phyloP scores from a whole-genome alignment of 2,113 vertebrate genomes.

The Etheostoma spectabile region DNA sequence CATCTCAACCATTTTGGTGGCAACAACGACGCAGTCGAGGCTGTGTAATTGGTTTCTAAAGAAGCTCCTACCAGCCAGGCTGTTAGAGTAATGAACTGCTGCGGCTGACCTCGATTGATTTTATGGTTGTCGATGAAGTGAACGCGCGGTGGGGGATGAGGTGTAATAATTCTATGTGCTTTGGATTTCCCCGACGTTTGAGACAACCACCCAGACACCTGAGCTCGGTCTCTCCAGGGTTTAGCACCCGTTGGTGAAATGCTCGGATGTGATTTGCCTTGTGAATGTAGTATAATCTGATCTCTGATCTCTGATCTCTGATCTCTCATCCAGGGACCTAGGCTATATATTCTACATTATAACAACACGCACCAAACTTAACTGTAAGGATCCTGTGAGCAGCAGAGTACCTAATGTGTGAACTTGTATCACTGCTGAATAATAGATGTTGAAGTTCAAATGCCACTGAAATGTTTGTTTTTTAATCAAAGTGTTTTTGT shows the following conservation, averaged over 20 bases:
- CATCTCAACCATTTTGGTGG: conserved; percentile 34
- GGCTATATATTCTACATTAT: neutral
- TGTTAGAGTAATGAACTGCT: neutral
- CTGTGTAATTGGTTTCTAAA: neutral
- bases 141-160: neutral
- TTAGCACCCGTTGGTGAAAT: neutral
- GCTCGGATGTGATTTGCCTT: neutral
- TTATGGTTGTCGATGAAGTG: neutral
- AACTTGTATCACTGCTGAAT: neutral
- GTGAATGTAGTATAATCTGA: neutral
- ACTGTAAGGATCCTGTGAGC: neutral
- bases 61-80: too few species aligned
- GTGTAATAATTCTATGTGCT: neutral
- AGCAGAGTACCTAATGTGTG: neutral
- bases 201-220: neutral
- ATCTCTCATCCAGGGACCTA: neutral
- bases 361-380: neutral
- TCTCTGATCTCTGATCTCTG: neutral
- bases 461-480: too few species aligned
- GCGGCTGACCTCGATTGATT: neutral
- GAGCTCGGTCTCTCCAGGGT: neutral
- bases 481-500: too few species aligned
- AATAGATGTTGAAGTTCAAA: neutral
- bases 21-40: neutral
- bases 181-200: neutral